phyloP scores from a whole-genome alignment of 2,113 vertebrate genomes.

The Agelaius phoeniceus region DNA sequence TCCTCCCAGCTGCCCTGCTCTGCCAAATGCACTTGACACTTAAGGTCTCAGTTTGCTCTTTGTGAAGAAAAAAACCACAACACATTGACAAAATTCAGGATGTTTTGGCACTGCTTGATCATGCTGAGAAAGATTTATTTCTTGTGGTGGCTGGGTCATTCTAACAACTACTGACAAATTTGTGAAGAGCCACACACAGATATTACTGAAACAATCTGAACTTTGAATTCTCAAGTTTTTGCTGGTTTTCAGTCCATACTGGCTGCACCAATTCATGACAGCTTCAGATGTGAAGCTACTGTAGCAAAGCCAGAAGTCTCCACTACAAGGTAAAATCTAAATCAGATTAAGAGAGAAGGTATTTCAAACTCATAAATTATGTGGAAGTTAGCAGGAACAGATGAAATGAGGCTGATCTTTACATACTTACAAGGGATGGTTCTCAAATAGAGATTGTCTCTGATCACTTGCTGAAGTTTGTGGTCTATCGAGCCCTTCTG shows the following conservation, averaged over 20 bases:
- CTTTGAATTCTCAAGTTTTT: background rate
- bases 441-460: constrained; percentile 98
- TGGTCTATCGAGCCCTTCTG: constrained; percentile 98
- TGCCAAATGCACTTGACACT: background rate
- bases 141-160: background rate
- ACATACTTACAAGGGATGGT: constrained; percentile 97
- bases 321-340: background rate
- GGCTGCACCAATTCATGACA: background rate
- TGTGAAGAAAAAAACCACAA: background rate
- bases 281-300: background rate
- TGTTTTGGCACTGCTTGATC: background rate
- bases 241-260: background rate
- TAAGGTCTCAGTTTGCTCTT: background rate
- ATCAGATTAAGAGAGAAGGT: background rate
- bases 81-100: background rate
- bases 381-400: background rate
- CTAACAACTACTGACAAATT: background rate
- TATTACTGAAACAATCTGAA: background rate
- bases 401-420: background rate
- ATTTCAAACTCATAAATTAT: background rate
- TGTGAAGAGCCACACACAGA: background rate
- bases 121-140: background rate
- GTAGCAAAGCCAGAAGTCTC: background rate
- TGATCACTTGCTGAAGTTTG: constrained; percentile 98
- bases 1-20: background rate